Evolutionary conservation across 2,113 vertebrate species (phyloP).

Genomic region (Axis porcinus): DNA sequence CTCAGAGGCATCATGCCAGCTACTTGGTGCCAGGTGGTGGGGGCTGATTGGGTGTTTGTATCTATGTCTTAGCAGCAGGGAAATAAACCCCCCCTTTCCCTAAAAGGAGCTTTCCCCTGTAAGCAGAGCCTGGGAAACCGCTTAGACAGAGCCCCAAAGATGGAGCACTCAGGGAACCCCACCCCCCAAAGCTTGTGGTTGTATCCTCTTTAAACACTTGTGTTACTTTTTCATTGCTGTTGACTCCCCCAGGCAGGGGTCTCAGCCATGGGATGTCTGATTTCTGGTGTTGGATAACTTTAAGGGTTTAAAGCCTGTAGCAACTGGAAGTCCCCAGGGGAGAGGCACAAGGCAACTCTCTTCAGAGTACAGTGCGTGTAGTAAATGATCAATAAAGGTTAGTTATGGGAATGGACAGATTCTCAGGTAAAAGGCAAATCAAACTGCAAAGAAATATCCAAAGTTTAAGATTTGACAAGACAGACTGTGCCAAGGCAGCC

Average conservation of each 20-base stretch:
- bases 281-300: background rate
- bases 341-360: background rate
- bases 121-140: background rate
- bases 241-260: background rate
- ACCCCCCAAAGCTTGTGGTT: background rate
- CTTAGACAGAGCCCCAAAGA: background rate
- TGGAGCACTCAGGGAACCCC: background rate
- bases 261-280: background rate
- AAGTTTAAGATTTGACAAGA: constrained; percentile 44
- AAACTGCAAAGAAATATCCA: constrained; percentile 32
- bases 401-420: constrained; percentile 1
- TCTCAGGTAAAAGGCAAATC: constrained; percentile 36
- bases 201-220: background rate
- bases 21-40: background rate
- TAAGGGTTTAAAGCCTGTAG: background rate
- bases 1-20: background rate
- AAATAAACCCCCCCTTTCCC: background rate
- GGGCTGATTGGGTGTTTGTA: background rate
- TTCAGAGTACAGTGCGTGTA: background rate
- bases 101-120: background rate
- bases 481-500: constrained; percentile 11
- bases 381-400: constrained; percentile 17
- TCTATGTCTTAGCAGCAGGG: background rate
- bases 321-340: background rate
- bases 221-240: background rate